These are phyloP conservation scores for Aurelia aurita DNA, from an alignment of 30 jellyfish, hydroid and myxozoan species.

Conservation along the genomic window DNA sequence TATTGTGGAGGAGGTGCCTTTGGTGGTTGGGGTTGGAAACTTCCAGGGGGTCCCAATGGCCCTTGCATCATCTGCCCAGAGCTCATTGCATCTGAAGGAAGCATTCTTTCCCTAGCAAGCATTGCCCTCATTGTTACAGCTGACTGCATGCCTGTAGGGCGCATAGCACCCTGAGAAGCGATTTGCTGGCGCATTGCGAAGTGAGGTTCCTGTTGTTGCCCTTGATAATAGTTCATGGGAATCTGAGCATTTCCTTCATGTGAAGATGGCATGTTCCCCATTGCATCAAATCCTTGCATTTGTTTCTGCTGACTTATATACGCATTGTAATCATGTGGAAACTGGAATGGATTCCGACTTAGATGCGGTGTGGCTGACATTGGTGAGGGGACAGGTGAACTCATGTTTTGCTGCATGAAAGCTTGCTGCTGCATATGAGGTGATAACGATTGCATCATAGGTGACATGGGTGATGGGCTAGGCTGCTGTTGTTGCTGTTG, in stretches of 20 bases:
- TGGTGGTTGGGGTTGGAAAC: constrained; percentile 58
- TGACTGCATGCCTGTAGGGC: constrained; percentile 49
- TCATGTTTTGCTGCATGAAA: constrained; percentile 67
- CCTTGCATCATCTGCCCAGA: constrained; percentile 76
- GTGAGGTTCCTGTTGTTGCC: constrained; percentile 63
- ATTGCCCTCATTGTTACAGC: constrained; percentile 59
- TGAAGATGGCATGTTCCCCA: constrained; percentile 73
- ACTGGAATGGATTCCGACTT: constrained; percentile 79
- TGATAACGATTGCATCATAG: constrained; percentile 73
- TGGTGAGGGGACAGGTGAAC: constrained; percentile 83
- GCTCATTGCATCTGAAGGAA: constrained; percentile 59
- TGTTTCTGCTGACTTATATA: constrained; percentile 78
- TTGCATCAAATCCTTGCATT: constrained; percentile 70
- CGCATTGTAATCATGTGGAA: constrained; percentile 78
- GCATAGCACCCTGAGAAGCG: constrained; percentile 56
- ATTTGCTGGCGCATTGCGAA: constrained; percentile 58
- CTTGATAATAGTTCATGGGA: constrained; percentile 58
- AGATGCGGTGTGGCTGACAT: constrained; percentile 71
- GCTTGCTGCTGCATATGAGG: constrained; percentile 78
- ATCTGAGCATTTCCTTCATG: constrained; percentile 53
- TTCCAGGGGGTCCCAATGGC: constrained; percentile 76
- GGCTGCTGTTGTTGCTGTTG: constrained; percentile 77
- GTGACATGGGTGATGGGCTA: constrained; percentile 76
- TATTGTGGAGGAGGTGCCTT: constrained; percentile 74
- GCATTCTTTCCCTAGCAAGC: constrained; percentile 62